Conservation (phyloP, 1,140 invertebrate species). For the Hormaphis cornu region DNA sequence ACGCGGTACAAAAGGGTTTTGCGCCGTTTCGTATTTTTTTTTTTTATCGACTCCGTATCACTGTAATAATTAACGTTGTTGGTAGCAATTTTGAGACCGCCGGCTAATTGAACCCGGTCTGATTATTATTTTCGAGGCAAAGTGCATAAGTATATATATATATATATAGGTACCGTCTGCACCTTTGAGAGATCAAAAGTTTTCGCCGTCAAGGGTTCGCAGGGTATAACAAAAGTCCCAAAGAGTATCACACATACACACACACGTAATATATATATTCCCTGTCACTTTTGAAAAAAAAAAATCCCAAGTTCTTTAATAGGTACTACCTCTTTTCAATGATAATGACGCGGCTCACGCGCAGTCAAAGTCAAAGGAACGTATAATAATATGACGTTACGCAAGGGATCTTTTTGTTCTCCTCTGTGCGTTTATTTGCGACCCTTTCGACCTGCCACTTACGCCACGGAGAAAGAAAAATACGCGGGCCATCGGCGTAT, state of each 20-base stretch:
- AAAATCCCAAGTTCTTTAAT: slow-evolving; percentile 30
- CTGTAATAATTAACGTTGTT: slow-evolving; percentile 22
- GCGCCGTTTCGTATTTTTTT: neutral
- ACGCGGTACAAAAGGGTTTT: slow-evolving; percentile 3
- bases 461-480: neutral
- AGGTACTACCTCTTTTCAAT: slow-evolving; percentile 24
- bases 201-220: neutral
- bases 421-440: neutral
- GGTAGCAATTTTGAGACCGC: slow-evolving; percentile 18
- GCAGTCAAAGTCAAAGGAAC: slow-evolving; percentile 27
- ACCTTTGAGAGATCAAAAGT: slow-evolving; percentile 25
- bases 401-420: slow-evolving; percentile 27
- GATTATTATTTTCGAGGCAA: slow-evolving; percentile 29
- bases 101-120: slow-evolving; percentile 27
- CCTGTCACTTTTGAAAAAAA: slow-evolving; percentile 8
- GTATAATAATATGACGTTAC: too few relatives aligned
- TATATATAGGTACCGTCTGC: too few relatives aligned
- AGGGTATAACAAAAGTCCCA: slow-evolving; percentile 18
- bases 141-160: neutral
- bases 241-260: neutral
- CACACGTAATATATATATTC: neutral
- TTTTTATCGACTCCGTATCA: neutral
- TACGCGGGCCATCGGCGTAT: neutral
- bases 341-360: slow-evolving; percentile 12
- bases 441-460: slow-evolving; percentile 20